phyloP scores from a whole-genome alignment of 2,888 invertebrate genomes.

The Rhopalosiphum nymphaeae region DNA sequence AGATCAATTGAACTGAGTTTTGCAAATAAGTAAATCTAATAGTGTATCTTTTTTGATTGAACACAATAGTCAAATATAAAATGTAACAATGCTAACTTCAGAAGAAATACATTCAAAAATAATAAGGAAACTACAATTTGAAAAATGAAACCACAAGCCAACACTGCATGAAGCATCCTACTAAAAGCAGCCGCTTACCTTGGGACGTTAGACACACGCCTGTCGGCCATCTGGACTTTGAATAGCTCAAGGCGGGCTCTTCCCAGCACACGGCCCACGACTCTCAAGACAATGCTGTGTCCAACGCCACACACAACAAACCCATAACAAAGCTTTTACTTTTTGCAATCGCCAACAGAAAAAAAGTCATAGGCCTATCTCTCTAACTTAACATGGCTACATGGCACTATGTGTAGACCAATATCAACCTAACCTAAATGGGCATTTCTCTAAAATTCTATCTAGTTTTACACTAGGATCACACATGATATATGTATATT shows the following conservation, averaged over 20 bases:
- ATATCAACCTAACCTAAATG: conserved; percentile 52
- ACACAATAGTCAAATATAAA: conserved; percentile 60
- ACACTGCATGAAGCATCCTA: conserved; percentile 65
- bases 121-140: conserved; percentile 63
- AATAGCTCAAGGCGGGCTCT: conserved; percentile 65
- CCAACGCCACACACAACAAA: conserved; percentile 65
- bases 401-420: conserved; percentile 63
- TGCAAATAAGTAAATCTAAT: conserved; percentile 41
- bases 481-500: conserved; percentile 20
- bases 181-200: conserved; percentile 65
- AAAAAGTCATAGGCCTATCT: conserved; percentile 65
- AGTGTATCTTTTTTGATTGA: conserved; percentile 32
- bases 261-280: conserved; percentile 65
- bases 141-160: conserved; percentile 65
- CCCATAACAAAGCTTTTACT: conserved; percentile 65
- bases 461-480: conserved; percentile 57
- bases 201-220: conserved; percentile 65
- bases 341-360: conserved; percentile 65
- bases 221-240: conserved; percentile 65
- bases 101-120: conserved; percentile 63
- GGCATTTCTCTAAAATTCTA: conserved; percentile 59
- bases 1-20: conserved; percentile 44
- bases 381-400: conserved; percentile 63
- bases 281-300: conserved; percentile 65
- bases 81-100: conserved; percentile 61